phyloP scores from a whole-genome alignment of 2,113 vertebrate genomes.

The Emydura subglobosa region DNA sequence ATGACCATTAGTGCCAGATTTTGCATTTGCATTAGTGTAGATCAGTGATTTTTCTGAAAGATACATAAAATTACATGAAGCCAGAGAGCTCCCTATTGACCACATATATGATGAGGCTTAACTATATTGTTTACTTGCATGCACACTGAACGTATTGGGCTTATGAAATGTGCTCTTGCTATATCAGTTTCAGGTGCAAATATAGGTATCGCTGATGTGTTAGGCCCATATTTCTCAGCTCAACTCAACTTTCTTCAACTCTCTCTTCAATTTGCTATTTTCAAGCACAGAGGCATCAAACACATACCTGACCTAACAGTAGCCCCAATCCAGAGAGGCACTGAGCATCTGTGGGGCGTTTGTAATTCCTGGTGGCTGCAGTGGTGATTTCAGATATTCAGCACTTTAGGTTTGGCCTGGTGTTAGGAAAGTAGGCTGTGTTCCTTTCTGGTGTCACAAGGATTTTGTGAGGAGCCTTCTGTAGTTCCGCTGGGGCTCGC shows the following conservation, averaged over 20 bases:
- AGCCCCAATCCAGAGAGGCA: not conserved
- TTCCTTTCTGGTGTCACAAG: not conserved
- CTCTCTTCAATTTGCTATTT: not conserved
- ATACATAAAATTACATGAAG: not conserved
- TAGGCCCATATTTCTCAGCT: not conserved
- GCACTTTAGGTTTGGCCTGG: not conserved
- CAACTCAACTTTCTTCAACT: not conserved
- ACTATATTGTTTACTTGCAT: not conserved
- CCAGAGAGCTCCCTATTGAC: not conserved
- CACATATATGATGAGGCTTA: not conserved
- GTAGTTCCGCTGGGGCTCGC: not conserved
- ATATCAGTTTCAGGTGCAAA: not conserved
- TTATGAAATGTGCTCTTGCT: not conserved
- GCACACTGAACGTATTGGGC: not conserved
- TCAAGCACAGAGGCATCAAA: not conserved
- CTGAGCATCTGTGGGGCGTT: not conserved
- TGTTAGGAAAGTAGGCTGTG: not conserved
- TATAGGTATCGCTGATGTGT: not conserved
- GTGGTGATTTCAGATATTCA: not conserved
- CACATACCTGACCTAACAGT: not conserved
- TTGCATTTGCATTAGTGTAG: not conserved
- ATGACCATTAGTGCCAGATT: not conserved
- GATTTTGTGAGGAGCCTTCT: not conserved
- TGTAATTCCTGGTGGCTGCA: not conserved
- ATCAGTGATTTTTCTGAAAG: not conserved